Conservation (phyloP, 35 echinoderm and acorn worm genomes). For the Apostichopus japonicus region DNA sequence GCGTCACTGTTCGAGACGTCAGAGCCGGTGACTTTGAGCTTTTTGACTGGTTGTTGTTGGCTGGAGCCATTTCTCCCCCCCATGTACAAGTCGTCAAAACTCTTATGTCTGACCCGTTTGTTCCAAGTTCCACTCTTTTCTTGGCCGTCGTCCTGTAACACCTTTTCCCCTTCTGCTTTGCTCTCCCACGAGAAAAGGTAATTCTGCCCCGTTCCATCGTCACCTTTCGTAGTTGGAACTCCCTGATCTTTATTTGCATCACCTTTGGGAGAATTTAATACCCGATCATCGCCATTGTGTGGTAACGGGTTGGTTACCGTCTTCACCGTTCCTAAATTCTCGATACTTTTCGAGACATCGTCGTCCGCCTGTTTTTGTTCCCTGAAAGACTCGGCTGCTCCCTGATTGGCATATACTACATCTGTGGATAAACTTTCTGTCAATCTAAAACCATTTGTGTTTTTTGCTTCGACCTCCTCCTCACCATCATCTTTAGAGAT, state of each 20-base stretch:
- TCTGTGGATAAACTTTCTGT: not conserved
- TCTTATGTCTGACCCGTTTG: conserved; percentile 2
- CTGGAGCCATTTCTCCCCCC: not conserved
- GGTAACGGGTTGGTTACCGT: not conserved
- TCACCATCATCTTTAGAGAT: not conserved
- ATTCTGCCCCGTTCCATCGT: not conserved
- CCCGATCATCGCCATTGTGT: not conserved
- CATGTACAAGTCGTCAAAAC: not conserved
- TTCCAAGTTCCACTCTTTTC: not conserved
- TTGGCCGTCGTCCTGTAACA: not conserved
- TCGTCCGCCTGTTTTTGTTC: not conserved
- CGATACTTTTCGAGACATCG: not conserved
- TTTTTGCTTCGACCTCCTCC: not conserved
- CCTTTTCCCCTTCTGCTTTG: not conserved
- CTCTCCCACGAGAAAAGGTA: no score
- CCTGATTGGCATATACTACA: conserved; percentile 10
- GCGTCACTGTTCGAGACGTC: not conserved
- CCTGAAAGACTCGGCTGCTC: conserved; percentile 19
- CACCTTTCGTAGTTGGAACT: not conserved
- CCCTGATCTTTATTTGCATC: not conserved
- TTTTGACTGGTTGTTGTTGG: conserved; percentile 1
- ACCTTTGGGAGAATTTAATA: conserved; percentile 1
- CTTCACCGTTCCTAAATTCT: conserved; percentile 9
- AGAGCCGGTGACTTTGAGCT: not conserved
- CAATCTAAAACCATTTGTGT: not conserved